Evolutionary conservation across 1,140 invertebrate genomes (phyloP), one percentile per base, ranked within the genome.

Genomic region (Drosophila parvula): DNA sequence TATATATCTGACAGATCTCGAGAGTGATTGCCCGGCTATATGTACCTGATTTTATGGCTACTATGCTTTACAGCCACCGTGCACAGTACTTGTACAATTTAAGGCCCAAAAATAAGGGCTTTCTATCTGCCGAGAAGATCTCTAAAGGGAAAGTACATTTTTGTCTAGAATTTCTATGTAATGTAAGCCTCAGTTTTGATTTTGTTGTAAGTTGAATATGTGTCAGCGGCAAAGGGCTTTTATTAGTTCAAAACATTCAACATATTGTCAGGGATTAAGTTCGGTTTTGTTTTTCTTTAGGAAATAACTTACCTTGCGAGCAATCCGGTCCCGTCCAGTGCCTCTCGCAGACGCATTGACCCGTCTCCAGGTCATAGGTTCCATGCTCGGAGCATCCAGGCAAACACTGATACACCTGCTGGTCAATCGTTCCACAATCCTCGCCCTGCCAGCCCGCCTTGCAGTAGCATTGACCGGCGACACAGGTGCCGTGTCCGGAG

Each of bases 381-480:
- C 97, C 97, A 90, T 97, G 96, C 80, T 97, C 96, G 0, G 97
- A 98, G 91, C 97, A 98, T 55, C 97, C 96, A 0, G 97, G 97
- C 60, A 98, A 92, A 92, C 97, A 98, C 65, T 96, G 95, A 92
- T 97, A 97, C 30, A 98, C 96, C 92, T 97, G 95, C 86, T 97
- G 95, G 93, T 98, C 97, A 58, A 97, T 95, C 78, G 96, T 95
- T 70, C 95, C 94, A 90, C 98, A 99, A 64, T 97, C 95, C 63
- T 96, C 95, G 10, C 98, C 98, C 86, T 97, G 97, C 98, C 98
- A 99, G 1, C 98, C 98, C 4, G 96, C 96, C 86, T 97, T 96
- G 93, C 98, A 99, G 79, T 98, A 96, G 92, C 98, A 99, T 64
- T 96, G 96, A 2, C 98, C 98, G 67, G 97, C 95, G 36, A 98